Evolutionary conservation across 2,113 vertebrate genomes (phyloP).

Genomic region (Brachionichthys hirsutus): DNA sequence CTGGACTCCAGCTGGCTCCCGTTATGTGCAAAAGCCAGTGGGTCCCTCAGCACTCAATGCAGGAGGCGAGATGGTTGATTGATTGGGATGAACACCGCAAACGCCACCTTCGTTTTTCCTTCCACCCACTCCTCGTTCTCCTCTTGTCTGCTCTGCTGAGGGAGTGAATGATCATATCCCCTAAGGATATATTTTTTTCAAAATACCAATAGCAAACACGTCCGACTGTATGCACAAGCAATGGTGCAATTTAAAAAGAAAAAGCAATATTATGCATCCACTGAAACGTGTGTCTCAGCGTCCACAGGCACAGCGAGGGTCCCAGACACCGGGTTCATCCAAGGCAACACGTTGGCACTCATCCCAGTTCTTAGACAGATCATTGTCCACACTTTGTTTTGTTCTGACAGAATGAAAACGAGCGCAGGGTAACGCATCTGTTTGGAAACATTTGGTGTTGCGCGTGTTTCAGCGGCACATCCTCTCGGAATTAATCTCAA

Average conservation of each 20-base stretch:
- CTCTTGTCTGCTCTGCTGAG: slow-evolving; percentile 22
- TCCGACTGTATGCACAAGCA: slow-evolving; percentile 9
- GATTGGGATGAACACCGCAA: slow-evolving; percentile 60
- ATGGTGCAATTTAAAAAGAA: background rate
- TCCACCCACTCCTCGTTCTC: slow-evolving; percentile 23
- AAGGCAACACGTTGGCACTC: slow-evolving; percentile 51
- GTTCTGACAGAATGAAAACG: slow-evolving; percentile 19
- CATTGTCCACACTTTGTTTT: slow-evolving; percentile 36
- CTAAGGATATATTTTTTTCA: slow-evolving; percentile 1
- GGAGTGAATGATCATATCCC: slow-evolving; percentile 48
- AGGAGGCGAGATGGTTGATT: slow-evolving; percentile 58
- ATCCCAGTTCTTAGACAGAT: slow-evolving; percentile 27
- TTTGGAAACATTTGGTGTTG: slow-evolving; percentile 14
- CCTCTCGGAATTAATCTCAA: background rate
- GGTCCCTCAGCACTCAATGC: slow-evolving; percentile 61
- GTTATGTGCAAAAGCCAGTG: slow-evolving; percentile 63
- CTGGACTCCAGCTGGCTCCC: slow-evolving; percentile 70
- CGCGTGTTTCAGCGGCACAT: too few relatives aligned
- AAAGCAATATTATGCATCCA: too few relatives aligned
- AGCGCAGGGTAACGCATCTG: too few relatives aligned
- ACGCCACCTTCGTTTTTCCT: background rate
- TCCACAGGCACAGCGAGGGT: slow-evolving; percentile 2
- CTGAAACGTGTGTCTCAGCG: background rate
- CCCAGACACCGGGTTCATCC: slow-evolving; percentile 41
- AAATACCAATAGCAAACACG: slow-evolving; percentile 7